Conservation (phyloP, 2,797 vertebrate genomes). For the Benthosema pterotum region DNA sequence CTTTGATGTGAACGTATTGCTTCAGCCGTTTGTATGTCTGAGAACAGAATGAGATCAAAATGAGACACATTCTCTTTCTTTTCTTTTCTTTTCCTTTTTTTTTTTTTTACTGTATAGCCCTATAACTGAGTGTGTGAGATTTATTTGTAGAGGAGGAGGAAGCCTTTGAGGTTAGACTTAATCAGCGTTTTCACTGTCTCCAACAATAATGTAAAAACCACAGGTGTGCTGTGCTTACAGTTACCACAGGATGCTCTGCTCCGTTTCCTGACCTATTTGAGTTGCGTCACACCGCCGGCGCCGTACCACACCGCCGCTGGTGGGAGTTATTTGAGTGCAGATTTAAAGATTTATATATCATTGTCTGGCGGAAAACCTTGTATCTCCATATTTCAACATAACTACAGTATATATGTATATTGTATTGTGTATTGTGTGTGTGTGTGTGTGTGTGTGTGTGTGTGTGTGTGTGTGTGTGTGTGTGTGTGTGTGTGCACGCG, state of each 20-base stretch:
- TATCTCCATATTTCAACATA: too few relatives aligned
- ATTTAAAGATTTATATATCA: conserved; percentile 44
- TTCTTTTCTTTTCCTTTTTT: too few relatives aligned
- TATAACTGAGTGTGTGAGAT: conserved; percentile 65
- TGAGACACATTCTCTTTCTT: conserved; percentile 48
- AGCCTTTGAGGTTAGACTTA: conserved; percentile 74
- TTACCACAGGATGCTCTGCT: conserved; percentile 74
- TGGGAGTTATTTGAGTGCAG: conserved; percentile 46
- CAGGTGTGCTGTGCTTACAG: conserved; percentile 64
- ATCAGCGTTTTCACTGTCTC: conserved; percentile 72
- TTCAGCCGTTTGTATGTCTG: conserved; percentile 59
- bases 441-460: too few relatives aligned
- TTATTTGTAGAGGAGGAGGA: conserved; percentile 74
- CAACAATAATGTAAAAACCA: conserved; percentile 75
- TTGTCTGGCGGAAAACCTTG: background rate
- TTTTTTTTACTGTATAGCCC: conserved; percentile 8
- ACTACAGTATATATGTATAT: too few relatives aligned
- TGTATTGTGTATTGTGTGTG: too few relatives aligned
- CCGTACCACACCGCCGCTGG: conserved; percentile 24
- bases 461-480: too few relatives aligned
- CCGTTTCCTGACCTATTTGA: conserved; percentile 78
- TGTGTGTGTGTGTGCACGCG: too few relatives aligned
- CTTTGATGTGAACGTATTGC: conserved; percentile 72
- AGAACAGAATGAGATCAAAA: conserved; percentile 62
- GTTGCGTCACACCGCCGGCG: conserved; percentile 55